phyloP scores from a whole-genome alignment of 2,888 invertebrate species.

The Tetramorium bicarinatum region DNA sequence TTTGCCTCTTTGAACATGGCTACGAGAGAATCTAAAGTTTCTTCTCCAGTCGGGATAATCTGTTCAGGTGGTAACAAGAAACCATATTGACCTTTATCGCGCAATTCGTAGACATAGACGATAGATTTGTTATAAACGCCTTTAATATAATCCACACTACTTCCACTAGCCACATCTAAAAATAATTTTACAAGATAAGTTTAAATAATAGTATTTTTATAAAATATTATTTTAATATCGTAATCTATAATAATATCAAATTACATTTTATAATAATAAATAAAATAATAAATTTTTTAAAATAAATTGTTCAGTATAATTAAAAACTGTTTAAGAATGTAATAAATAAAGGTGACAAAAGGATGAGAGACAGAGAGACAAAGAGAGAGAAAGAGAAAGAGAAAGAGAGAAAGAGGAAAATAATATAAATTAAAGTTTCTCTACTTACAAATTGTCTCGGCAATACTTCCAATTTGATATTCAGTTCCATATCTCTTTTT shows the following conservation, averaged over 20 bases:
- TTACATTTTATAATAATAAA: background rate
- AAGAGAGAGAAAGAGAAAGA: background rate
- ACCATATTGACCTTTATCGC: slow-evolving; percentile 89
- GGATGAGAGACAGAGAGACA: background rate
- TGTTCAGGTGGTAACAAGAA: slow-evolving; percentile 90
- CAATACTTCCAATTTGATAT: slow-evolving; percentile 89
- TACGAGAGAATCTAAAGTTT: slow-evolving; percentile 89
- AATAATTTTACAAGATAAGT: slow-evolving; percentile 43
- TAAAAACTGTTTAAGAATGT: background rate
- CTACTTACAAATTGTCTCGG: slow-evolving; percentile 87
- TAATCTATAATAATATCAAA: background rate
- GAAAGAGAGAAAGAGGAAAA: background rate
- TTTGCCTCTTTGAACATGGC: slow-evolving; percentile 84
- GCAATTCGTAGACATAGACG: slow-evolving; percentile 90
- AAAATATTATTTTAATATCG: background rate
- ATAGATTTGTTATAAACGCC: slow-evolving; percentile 89
- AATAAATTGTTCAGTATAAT: background rate
- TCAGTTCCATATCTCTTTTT: slow-evolving; percentile 88
- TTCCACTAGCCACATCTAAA: slow-evolving; percentile 90
- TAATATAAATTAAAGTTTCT: background rate
- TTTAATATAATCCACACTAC: slow-evolving; percentile 92
- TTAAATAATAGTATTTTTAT: background rate
- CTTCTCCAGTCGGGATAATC: slow-evolving; percentile 90
- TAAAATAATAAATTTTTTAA: background rate
- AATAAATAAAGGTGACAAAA: background rate